These are phyloP conservation scores for Endotricha flammealis DNA, from an alignment of 2,888 invertebrate species.

Conservation along the genomic window DNA sequence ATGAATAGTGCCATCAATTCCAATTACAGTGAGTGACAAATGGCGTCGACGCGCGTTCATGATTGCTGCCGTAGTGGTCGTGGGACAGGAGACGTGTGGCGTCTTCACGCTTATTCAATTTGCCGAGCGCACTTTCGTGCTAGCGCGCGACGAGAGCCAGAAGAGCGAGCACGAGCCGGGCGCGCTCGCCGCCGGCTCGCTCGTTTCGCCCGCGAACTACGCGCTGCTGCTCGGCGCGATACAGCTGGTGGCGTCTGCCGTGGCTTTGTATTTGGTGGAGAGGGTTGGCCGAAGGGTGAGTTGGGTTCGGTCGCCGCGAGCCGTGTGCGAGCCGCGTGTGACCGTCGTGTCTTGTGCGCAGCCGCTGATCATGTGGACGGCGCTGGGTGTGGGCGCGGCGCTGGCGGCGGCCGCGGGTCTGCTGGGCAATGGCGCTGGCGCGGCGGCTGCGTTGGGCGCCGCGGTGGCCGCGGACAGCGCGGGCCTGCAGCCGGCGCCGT, in stretches of 20 bases:
- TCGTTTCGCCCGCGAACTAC: slow-evolving; percentile 34
- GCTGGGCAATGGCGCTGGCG: slow-evolving; percentile 48
- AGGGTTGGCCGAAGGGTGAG: slow-evolving; percentile 48
- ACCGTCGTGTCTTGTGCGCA: too few relatives aligned
- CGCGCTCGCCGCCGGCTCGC: slow-evolving; percentile 6
- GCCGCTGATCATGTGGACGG: slow-evolving; percentile 45
- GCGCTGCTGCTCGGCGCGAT: slow-evolving; percentile 45
- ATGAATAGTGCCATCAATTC: too few relatives aligned
- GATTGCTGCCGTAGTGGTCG: slow-evolving; percentile 39
- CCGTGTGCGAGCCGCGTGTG: too few relatives aligned
- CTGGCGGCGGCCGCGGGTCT: slow-evolving; percentile 52
- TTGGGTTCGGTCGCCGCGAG: too few relatives aligned
- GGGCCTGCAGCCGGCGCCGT: slow-evolving; percentile 56
- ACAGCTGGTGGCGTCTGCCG: slow-evolving; percentile 40
- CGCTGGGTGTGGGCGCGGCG: slow-evolving; percentile 36
- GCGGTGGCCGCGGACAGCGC: slow-evolving; percentile 52
- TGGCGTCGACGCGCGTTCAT: slow-evolving; percentile 45
- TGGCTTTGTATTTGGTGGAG: slow-evolving; percentile 49
- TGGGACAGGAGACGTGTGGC: slow-evolving; percentile 57
- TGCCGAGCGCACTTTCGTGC: slow-evolving; percentile 53
- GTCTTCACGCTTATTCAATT: slow-evolving; percentile 56
- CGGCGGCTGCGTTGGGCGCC: slow-evolving; percentile 34
- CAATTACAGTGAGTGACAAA: slow-evolving; percentile 42
- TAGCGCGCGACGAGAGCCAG: slow-evolving; percentile 29
- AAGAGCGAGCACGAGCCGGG: not conserved